Evolutionary conservation across 2,888 invertebrate species (phyloP).

Genomic region (Scelioninae gen. 1): DNA sequence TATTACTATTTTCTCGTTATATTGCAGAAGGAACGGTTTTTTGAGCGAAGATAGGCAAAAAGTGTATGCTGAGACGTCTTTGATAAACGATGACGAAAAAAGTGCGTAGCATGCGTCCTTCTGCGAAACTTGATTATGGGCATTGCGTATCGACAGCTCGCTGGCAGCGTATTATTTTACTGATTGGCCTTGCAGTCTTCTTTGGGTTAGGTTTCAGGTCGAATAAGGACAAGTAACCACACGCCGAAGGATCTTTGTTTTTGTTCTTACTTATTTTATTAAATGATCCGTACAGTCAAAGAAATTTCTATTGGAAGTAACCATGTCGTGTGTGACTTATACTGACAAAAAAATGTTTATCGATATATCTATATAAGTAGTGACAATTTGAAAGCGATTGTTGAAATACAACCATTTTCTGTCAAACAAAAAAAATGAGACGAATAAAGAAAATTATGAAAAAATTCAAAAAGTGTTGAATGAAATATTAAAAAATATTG

Average conservation of each 20-base stretch:
- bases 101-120: conserved; percentile 33
- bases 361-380: no score
- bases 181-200: conserved; percentile 59
- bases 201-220: conserved; percentile 59
- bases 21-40: background rate
- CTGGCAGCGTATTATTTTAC: conserved; percentile 56
- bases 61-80: background rate
- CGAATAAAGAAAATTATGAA: no score
- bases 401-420: no score
- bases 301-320: no score
- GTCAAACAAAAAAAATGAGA: no score
- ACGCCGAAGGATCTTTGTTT: conserved; percentile 51
- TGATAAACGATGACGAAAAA: conserved; percentile 27
- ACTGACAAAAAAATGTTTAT: no score
- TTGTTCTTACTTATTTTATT: conserved; percentile 22
- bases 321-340: no score
- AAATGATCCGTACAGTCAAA: conserved; percentile 1
- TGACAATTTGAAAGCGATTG: no score
- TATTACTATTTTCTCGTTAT: background rate
- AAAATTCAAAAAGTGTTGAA: no score
- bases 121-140: conserved; percentile 60
- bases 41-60: background rate
- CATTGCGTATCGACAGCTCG: conserved; percentile 49
- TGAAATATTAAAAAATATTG: no score
- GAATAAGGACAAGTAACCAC: conserved; percentile 53